Base-by-base conservation (phyloP, 2,888 invertebrate genomes). In the Hofmannophila pseudospretella region DNA sequence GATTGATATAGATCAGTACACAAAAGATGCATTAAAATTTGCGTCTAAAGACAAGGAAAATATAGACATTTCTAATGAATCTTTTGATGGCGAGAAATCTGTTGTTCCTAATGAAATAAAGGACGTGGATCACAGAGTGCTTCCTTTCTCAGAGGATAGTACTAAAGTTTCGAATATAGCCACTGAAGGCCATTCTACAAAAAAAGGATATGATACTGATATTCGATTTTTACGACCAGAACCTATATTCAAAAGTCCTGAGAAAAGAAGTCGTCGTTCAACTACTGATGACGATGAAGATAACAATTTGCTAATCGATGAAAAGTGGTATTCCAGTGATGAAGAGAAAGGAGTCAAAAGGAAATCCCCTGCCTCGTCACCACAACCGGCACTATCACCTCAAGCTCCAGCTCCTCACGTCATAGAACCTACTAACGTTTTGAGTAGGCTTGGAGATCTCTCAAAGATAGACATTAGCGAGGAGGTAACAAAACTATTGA, bases 251-350 rank as follows among this genome's bases (percentile, higher is more conserved):
- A 84, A 81, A 67, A 82, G 74, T 60, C 65, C 79, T 23, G 81
- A 80, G 48, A 85, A 84, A 55, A 63, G 77, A 47, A 71, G 79
- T 53, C 78, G 87, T 30, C 79, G 81, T 1, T 86, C 85, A 16
- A 87, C 88, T 33, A 90, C 88, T 36, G 89, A 89, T 49, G 88
- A 89, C 36, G 89, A 89, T 42, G 90, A 90, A 55, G 89, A 89
- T 47, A 88, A 89, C 39, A 89, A 89, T 65, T 70, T 89, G 48
- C 70, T 84, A 42, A 88, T 88, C 41, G 89, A 89, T 49, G 88
- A 88, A 52, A 91, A 92, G 71, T 94, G 94, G 92, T 95, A 94
- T 63, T 94, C 94, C 1, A 94, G 94, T 63, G 94, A 94, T 51
- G 93, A 93, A 51, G 92, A 92, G 54, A 93, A 92, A 41, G 64